These are phyloP conservation scores for Gallinago nigripennis DNA, from an alignment of 2,797 vertebrate genomes.

Conservation along the genomic window DNA sequence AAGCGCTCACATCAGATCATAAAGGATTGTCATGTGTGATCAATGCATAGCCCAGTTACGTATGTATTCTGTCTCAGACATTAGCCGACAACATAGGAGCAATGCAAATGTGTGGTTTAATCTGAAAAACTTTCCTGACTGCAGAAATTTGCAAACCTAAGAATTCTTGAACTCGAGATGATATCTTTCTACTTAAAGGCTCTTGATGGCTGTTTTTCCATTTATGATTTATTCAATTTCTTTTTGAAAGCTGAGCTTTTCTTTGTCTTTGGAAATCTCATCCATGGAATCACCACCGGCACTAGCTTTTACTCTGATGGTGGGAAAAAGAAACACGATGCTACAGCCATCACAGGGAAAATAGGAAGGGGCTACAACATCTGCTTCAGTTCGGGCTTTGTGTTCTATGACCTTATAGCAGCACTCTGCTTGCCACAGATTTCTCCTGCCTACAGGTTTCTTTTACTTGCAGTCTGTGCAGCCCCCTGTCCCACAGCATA, in stretches of 20 bases:
- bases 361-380: not conserved
- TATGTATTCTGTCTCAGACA: not conserved
- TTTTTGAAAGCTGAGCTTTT: not conserved
- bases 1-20: not conserved
- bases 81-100: not conserved
- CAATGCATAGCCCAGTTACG: rapidly evolving
- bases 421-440: not conserved
- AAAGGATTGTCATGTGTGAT: not conserved
- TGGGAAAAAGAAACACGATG: not conserved
- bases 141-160: not conserved
- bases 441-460: not conserved
- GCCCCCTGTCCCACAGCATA: not conserved
- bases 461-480: not conserved
- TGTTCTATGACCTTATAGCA: not conserved
- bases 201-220: not conserved
- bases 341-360: not conserved
- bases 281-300: not conserved
- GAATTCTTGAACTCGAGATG: not conserved
- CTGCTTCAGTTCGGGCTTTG: not conserved
- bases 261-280: not conserved
- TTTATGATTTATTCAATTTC: not conserved
- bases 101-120: not conserved
- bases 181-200: not conserved
- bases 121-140: not conserved
- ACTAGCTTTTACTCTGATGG: not conserved